Conservation (phyloP, 2,797 vertebrate genomes). For the Aulostomus chinensis region DNA sequence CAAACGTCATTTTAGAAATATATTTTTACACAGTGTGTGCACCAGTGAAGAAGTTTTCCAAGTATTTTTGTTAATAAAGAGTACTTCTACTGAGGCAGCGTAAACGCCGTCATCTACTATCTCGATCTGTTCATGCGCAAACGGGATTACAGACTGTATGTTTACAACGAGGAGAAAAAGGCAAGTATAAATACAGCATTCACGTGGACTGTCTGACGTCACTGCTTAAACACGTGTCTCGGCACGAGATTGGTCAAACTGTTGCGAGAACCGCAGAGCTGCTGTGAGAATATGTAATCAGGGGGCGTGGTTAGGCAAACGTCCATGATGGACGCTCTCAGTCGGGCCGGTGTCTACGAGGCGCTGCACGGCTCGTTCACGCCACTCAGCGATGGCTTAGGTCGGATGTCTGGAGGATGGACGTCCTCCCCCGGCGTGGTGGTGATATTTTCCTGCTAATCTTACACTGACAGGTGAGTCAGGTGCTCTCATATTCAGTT, state of each 20-base stretch:
- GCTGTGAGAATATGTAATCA: constrained; percentile 17
- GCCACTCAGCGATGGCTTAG: neutral
- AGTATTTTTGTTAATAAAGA: too few species aligned
- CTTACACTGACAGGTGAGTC: constrained; percentile 29
- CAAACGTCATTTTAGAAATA: too few species aligned
- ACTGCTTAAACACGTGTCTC: constrained; percentile 55
- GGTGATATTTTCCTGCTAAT: constrained; percentile 12
- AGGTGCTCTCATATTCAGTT: neutral
- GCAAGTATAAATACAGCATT: constrained; percentile 5
- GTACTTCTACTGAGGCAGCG: too few species aligned
- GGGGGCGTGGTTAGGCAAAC: constrained; percentile 31
- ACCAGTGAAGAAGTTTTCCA: too few species aligned
- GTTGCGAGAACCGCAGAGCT: constrained; percentile 8
- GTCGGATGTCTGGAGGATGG: constrained; percentile 14
- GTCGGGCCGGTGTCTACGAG: too few species aligned
- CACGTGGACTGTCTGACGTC: constrained; percentile 46
- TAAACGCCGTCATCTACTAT: too few species aligned
- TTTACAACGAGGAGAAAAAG: too few species aligned
- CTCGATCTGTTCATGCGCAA: too few species aligned
- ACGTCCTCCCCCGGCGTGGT: neutral
- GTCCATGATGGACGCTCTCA: constrained; percentile 32
- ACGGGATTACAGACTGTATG: too few species aligned
- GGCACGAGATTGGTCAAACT: constrained; percentile 45
- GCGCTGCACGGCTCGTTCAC: too few species aligned
- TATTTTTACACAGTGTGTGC: too few species aligned